Evolutionary conservation across 2,113 vertebrate species (phyloP).

Genomic region (Zosterops pallidus): DNA sequence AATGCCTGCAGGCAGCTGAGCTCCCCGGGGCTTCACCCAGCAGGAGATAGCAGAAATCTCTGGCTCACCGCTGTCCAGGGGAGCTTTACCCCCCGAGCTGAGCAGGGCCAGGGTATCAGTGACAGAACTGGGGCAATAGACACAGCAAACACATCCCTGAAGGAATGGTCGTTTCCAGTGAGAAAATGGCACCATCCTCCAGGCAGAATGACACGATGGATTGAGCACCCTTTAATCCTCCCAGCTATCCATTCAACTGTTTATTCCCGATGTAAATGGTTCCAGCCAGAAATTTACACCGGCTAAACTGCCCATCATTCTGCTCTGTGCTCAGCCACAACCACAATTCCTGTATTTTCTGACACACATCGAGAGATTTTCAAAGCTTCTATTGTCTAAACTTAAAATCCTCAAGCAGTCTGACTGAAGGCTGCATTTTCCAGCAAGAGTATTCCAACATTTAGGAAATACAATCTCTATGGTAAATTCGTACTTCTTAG

Average conservation of each 20-base stretch:
- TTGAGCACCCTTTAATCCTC: constrained; percentile 54
- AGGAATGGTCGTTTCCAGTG: not conserved
- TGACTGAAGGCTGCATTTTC: not conserved
- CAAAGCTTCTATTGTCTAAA: not conserved
- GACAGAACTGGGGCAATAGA: not conserved
- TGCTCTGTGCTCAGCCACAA: not conserved
- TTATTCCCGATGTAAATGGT: constrained; percentile 52
- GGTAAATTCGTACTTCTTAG: not conserved
- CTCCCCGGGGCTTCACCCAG: not conserved
- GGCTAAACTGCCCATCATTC: not conserved
- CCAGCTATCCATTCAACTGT: constrained; percentile 57
- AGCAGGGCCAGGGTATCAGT: not conserved
- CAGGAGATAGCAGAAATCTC: not conserved
- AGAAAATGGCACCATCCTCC: constrained; percentile 40
- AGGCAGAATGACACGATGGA: constrained; percentile 1
- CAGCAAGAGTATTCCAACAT: not conserved
- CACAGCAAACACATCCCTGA: not conserved
- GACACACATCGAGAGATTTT: constrained; percentile 5
- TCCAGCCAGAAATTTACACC: constrained; percentile 51
- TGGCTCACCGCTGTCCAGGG: fast-evolving
- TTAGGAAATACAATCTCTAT: not conserved
- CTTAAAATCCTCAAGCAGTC: not conserved
- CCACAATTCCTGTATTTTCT: not conserved
- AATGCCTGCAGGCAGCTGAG: not conserved
- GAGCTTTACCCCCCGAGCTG: not conserved